Conservation (phyloP, 37 sponge, comb jelly and placozoan genomes). For the Spongilla lacustris region DNA sequence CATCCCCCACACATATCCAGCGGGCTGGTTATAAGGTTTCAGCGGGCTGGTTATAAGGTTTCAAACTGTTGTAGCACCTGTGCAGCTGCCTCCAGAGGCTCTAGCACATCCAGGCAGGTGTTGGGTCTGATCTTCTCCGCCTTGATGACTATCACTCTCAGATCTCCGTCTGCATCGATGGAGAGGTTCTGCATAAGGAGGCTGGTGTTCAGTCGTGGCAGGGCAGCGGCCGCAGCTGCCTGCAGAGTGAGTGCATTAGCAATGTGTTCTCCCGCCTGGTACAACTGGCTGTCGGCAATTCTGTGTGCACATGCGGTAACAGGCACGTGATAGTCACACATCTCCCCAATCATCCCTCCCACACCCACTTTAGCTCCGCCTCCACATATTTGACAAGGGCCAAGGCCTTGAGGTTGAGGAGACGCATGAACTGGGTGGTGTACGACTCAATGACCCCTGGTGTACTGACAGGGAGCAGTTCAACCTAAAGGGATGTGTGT, state of each 20-base stretch:
- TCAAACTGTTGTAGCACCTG: not conserved
- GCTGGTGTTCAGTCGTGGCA: constrained; percentile 9
- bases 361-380: constrained; percentile 34
- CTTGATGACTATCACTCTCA: constrained; percentile 42
- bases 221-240: not conserved
- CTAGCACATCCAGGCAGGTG: constrained; percentile 56
- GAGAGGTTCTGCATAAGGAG: constrained; percentile 36
- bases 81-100: not conserved
- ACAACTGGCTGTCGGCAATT: not conserved
- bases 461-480: constrained; percentile 23
- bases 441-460: constrained; percentile 62
- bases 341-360: too few species aligned
- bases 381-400: constrained; percentile 69
- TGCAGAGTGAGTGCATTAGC: constrained; percentile 16
- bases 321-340: too few species aligned
- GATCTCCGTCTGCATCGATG: constrained; percentile 40
- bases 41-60: not conserved
- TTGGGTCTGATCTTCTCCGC: constrained; percentile 74
- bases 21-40: not conserved
- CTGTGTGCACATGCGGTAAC: not conserved
- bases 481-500: constrained; percentile 25
- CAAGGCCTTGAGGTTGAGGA: constrained; percentile 69
- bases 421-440: constrained; percentile 48
- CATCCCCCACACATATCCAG: not conserved
- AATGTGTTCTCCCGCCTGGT: constrained; percentile 20